These are phyloP conservation scores for Agrypnia vestita DNA, from an alignment of 1,140 invertebrate species.

Conservation along the genomic window DNA sequence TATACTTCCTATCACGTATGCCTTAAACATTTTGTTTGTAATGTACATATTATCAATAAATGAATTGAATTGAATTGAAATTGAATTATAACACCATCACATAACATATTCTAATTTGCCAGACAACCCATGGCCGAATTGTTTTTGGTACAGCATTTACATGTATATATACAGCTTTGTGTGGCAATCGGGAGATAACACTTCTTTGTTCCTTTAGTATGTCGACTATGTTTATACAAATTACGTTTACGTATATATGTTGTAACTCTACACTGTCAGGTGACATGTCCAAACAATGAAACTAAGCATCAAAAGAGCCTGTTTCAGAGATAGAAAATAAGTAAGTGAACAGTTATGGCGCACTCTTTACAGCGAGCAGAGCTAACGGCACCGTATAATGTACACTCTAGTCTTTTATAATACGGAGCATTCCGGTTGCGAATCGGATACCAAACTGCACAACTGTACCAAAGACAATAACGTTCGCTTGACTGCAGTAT, in stretches of 20 bases:
- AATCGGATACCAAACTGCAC: constrained; percentile 30
- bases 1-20: too few species aligned
- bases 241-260: neutral
- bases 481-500: neutral
- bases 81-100: constrained; percentile 2
- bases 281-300: constrained; percentile 5
- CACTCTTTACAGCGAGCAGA: constrained; percentile 1
- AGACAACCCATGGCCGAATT: neutral
- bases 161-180: neutral
- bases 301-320: constrained; percentile 15
- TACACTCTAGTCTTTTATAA: constrained; percentile 1
- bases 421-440: constrained; percentile 31
- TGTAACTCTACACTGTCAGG: neutral
- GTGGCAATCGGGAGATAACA: constrained; percentile 8
- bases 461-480: constrained; percentile 33
- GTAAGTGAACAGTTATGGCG: constrained; percentile 36
- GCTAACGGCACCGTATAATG: constrained; percentile 12
- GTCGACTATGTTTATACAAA: constrained; percentile 1
- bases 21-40: too few species aligned
- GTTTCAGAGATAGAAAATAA: constrained; percentile 22
- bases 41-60: too few species aligned
- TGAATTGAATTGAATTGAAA: too few species aligned
- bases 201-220: neutral
- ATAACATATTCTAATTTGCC: neutral
- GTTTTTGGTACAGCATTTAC: neutral